Percentiles rank a stretch among this genome's conserved stretches.
phyloP scores from a whole-genome alignment of 2,797 vertebrate species.

The Limnodromus scolopaceus region DNA sequence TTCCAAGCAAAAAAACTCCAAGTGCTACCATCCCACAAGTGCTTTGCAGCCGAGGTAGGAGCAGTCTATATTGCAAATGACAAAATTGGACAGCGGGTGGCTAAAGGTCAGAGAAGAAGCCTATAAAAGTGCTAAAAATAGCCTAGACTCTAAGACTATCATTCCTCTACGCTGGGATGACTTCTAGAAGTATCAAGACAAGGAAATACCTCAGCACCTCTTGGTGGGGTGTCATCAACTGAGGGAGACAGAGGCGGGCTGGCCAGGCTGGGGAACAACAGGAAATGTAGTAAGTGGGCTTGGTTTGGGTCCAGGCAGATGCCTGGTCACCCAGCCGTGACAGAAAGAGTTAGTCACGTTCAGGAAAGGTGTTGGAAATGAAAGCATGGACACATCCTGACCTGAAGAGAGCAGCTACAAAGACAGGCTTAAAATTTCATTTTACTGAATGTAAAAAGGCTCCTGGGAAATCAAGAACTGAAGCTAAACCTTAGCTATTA shows the following conservation, averaged over 20 bases:
- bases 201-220: background rate
- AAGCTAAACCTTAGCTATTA: background rate
- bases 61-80: background rate
- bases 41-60: background rate
- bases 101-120: background rate
- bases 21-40: background rate
- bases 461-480: background rate
- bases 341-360: conserved; percentile 45
- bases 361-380: background rate
- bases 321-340: background rate
- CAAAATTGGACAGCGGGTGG: background rate
- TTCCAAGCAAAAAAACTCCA: background rate
- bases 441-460: background rate
- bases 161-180: background rate
- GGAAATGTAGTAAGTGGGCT: conserved; percentile 31
- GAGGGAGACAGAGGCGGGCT: background rate
- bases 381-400: background rate
- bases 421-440: background rate
- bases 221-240: background rate
- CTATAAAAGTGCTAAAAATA: conserved; percentile 8
- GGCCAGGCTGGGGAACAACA: background rate
- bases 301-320: conserved; percentile 23
- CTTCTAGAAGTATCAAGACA: background rate
- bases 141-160: background rate
- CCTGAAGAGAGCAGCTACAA: background rate